A percentile compares a stretch with the other conserved stretches of the same genome.
phyloP scores from a whole-genome alignment of 30 jellyfish, hydroid and myxozoan genomes.

The Chironex yamaguchii region DNA sequence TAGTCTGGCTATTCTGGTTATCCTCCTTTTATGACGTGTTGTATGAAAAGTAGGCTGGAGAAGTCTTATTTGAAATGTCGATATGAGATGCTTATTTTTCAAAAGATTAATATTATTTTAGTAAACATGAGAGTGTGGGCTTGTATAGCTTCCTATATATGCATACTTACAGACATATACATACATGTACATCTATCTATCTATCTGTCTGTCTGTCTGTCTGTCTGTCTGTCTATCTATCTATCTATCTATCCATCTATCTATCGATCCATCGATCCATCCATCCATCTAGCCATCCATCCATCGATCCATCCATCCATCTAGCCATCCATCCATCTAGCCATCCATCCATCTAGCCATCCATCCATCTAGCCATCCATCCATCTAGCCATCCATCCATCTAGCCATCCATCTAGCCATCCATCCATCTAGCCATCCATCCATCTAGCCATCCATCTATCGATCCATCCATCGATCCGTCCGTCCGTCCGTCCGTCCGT shows the following conservation, averaged over 20 bases:
- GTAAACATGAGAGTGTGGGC: background rate
- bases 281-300: background rate
- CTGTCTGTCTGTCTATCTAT: background rate
- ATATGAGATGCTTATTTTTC: too few relatives aligned
- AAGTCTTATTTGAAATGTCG: too few relatives aligned
- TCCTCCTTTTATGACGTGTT: too few relatives aligned
- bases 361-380: background rate
- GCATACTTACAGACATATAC: background rate
- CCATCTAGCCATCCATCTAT: background rate
- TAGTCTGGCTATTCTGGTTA: too few relatives aligned
- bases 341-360: background rate
- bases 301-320: background rate
- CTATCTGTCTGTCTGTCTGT: background rate
- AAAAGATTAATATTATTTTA: too few relatives aligned
- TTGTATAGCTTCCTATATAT: background rate
- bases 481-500: background rate
- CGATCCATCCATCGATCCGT: background rate
- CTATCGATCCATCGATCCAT: background rate
- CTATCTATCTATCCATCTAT: background rate
- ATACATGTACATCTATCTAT: slow-evolving; percentile 1
- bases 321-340: background rate
- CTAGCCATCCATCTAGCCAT: background rate
- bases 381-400: background rate
- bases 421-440: background rate
- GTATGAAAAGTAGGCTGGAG: too few relatives aligned